Evolutionary conservation across 1,140 invertebrate species (phyloP), one percentile per base, ranked within the genome.

Genomic region (Drosophila quadrilineata): DNA sequence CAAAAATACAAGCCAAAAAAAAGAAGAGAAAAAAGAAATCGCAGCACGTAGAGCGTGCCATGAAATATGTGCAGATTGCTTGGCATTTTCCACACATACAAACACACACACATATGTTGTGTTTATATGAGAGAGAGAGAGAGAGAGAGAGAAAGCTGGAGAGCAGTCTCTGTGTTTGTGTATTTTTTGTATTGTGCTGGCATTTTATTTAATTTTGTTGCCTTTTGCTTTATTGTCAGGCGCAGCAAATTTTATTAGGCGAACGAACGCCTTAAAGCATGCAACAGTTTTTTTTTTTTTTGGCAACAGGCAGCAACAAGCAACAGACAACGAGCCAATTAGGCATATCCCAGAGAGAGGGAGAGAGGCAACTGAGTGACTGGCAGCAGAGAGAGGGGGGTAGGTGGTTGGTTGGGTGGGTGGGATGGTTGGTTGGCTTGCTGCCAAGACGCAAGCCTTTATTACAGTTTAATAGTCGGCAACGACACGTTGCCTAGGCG

Each of bases 271-370:
- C 67, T 45, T 50, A 59, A 85, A 75, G 80, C 69, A 85, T 85
- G 79, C 79, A 85, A 85, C 79, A 85, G 79, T 84, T 84, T 45
- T n/a, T n/a, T n/a, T n/a, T n/a, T n/a, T n/a, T n/a, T 82, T 79
- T 82, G 48, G 72, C 57, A 60, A 62, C 68, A 64, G 62, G 54
- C 66, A 58, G 67, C 57, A 48, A 41, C 33, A 67, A 8, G 28
- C 64, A 60, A 21, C 63, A 64, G 49, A 60, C 72, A 60, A 82
- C 63, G n/a, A 75, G 72, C 76, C 76, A 80, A 80, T 80, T 80
- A 80, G 76, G 77, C 68, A 57, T 26, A n/a, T n/a, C n/a, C n/a
- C 45, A 48, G 60, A 68, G 45, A 43, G 58, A 72, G 72, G 53
- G 53, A 36, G 68, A n/a, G 40, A 14, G 45, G 21, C 16, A 41